A percentile compares a stretch with the other conserved stretches of the same genome.
These are phyloP conservation scores for Seriola aureovittata DNA, from an alignment of 2,113 vertebrate species.

Conservation along the genomic window DNA sequence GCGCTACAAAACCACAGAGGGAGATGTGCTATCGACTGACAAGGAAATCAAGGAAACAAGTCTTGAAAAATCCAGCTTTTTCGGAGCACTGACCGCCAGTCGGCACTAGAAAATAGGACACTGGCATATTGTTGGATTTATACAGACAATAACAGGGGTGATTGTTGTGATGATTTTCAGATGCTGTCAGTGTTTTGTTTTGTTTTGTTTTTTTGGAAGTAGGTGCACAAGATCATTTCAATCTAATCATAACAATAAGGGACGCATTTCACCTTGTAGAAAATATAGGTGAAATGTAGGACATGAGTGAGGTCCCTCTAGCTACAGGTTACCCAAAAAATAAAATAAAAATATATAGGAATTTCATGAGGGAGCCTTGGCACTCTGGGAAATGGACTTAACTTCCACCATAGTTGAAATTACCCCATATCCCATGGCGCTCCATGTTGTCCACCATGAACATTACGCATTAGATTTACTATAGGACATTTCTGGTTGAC, in stretches of 20 bases:
- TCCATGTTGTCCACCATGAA: constrained; percentile 20
- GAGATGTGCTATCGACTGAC: not conserved
- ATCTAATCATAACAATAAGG: constrained; percentile 10
- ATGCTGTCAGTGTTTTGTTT: not conserved
- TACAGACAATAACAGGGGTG: not conserved
- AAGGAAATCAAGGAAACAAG: not conserved
- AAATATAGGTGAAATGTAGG: constrained; percentile 66
- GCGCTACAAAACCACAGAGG: constrained; percentile 19
- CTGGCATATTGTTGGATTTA: not conserved
- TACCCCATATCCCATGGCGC: constrained; percentile 32
- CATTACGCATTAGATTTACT: not conserved
- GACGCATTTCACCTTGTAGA: constrained; percentile 63
- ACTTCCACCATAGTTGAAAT: constrained; percentile 46
- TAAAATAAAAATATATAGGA: constrained; percentile 56
- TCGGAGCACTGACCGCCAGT: not conserved
- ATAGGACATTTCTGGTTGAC: not conserved
- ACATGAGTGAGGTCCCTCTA: constrained; percentile 68
- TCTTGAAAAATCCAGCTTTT: not conserved
- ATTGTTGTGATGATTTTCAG: not conserved
- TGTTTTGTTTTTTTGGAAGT: not conserved
- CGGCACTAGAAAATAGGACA: constrained; percentile 6
- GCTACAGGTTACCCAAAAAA: constrained; percentile 78
- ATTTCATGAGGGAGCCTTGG: constrained; percentile 55
- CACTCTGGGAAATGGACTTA: constrained; percentile 63
- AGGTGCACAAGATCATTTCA: not conserved